Percentiles rank a stretch among this genome's conserved stretches.
Evolutionary conservation across 2,113 vertebrate species (phyloP).

Genomic region (Phodopus roborovskii): DNA sequence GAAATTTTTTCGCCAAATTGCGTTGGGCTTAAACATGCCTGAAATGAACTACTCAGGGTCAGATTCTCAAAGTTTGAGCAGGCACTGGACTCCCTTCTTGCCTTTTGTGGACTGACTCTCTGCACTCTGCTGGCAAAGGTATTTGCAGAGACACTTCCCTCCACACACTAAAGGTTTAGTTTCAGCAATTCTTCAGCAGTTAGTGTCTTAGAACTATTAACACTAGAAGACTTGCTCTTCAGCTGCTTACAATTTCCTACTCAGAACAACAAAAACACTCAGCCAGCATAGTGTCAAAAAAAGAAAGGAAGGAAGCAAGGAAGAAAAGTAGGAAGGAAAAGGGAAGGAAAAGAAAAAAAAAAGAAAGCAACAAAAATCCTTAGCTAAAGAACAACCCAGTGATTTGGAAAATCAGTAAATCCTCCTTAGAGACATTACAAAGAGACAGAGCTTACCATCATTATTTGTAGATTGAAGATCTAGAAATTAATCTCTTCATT

Average conservation of each 20-base stretch:
- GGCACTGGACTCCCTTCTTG: background rate
- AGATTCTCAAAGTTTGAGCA: background rate
- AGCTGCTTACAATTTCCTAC: background rate
- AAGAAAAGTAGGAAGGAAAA: too few relatives aligned
- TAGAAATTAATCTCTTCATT: background rate
- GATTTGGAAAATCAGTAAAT: background rate
- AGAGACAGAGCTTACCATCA: background rate
- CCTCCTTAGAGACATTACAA: background rate
- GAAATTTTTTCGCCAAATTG: background rate
- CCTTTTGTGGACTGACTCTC: background rate
- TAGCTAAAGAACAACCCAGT: background rate
- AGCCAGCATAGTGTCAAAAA: background rate
- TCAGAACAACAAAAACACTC: background rate
- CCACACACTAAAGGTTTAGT: background rate
- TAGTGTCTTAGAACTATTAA: background rate
- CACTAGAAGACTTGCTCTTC: too few relatives aligned
- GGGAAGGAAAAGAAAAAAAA: too few relatives aligned
- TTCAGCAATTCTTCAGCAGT: background rate
- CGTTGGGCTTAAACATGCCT: background rate
- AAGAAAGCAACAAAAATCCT: too few relatives aligned
- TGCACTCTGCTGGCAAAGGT: background rate
- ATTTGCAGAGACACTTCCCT: background rate
- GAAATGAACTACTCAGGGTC: background rate
- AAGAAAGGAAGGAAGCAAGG: too few relatives aligned
- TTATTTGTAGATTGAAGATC: background rate